Percentiles rank a stretch among this genome's conserved stretches.
Evolutionary conservation across 1,140 invertebrate genomes (phyloP).

Genomic region (Cydia strobilella): DNA sequence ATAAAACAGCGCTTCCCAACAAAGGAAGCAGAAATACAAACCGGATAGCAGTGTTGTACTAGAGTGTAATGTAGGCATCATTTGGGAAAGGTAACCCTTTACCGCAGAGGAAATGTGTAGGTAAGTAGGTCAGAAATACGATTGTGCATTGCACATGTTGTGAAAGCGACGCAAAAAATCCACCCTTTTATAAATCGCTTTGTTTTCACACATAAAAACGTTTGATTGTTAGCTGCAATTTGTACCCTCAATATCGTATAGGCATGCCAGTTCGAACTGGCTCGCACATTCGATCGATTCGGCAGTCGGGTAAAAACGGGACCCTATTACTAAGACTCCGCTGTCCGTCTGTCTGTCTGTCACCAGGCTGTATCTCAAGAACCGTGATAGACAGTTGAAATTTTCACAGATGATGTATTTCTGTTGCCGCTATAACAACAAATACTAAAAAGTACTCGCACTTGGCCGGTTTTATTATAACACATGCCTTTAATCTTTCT

Average conservation of each 20-base stretch:
- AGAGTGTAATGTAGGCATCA: slow-evolving; percentile 48
- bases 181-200: slow-evolving; percentile 61
- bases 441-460: too few relatives aligned
- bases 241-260: slow-evolving; percentile 60
- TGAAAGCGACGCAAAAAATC: slow-evolving; percentile 75
- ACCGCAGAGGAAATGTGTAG: slow-evolving; percentile 77
- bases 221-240: slow-evolving; percentile 77
- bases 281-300: background rate
- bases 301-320: too few relatives aligned
- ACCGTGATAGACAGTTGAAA: too few relatives aligned
- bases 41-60: slow-evolving; percentile 46
- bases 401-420: too few relatives aligned
- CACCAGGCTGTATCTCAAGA: too few relatives aligned
- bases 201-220: slow-evolving; percentile 67
- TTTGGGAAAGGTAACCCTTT: slow-evolving; percentile 63
- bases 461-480: too few relatives aligned
- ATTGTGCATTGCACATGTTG: slow-evolving; percentile 77
- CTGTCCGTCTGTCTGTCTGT: too few relatives aligned
- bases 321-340: too few relatives aligned
- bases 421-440: too few relatives aligned
- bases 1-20: background rate
- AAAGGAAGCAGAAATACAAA: slow-evolving; percentile 38
- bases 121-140: slow-evolving; percentile 76
- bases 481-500: background rate
- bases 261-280: slow-evolving; percentile 47